A percentile compares a stretch with the other conserved stretches of the same genome.
phyloP scores from a whole-genome alignment of 2,797 vertebrate species.

The Hapalemur alaotrensis region DNA sequence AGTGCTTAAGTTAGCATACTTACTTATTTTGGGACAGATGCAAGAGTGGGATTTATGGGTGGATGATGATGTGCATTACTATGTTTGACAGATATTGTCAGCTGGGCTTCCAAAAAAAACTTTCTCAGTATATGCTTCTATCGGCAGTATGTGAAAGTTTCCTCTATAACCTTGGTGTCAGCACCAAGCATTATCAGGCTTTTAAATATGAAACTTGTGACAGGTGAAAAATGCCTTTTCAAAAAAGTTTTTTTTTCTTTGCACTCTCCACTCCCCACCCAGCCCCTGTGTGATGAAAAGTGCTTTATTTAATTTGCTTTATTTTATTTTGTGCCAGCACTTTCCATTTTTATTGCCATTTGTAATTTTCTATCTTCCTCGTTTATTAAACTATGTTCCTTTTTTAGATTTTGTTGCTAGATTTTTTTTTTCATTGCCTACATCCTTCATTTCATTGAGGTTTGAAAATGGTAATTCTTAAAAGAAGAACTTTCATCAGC shows the following conservation, averaged over 20 bases:
- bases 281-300: too few species aligned
- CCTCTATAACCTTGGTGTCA: background rate
- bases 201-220: background rate
- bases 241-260: too few species aligned
- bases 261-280: too few species aligned
- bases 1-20: background rate
- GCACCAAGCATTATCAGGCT: background rate
- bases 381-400: background rate
- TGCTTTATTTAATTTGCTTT: background rate
- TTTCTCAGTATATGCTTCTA: background rate
- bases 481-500: background rate
- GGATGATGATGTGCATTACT: background rate
- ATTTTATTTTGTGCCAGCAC: background rate
- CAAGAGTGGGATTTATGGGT: background rate
- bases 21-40: background rate
- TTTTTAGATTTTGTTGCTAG: background rate
- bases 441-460: background rate
- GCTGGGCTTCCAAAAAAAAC: background rate
- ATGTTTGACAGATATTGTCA: background rate
- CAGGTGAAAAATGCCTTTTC: background rate
- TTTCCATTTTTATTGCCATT: background rate
- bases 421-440: background rate
- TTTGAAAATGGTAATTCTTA: background rate
- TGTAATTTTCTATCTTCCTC: background rate
- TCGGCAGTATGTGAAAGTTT: background rate